Conservation (phyloP, 1,140 invertebrate genomes). For the Drosophila equinoxialis region DNA sequence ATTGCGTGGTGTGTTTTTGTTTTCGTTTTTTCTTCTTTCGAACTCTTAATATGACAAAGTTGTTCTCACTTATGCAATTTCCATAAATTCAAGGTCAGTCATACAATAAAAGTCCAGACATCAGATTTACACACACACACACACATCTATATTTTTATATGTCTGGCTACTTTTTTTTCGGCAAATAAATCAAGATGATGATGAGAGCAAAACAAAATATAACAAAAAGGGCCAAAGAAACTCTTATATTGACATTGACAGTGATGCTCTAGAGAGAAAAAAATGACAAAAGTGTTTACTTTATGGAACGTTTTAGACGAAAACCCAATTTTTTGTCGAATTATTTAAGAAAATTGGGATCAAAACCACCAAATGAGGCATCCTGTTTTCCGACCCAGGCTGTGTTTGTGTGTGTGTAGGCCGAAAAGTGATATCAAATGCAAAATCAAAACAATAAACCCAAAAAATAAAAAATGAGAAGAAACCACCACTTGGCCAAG, state of each 20-base stretch:
- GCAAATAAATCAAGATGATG: conserved; percentile 34
- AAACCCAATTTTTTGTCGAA: background rate
- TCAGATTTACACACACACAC: conserved; percentile 39
- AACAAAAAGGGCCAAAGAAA: background rate
- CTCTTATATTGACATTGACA: conserved; percentile 5
- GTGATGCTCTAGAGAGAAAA: background rate
- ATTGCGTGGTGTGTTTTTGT: conserved; percentile 6
- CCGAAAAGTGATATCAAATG: conserved; percentile 69
- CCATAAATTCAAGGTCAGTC: conserved; percentile 77
- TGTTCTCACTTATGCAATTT: conserved; percentile 77
- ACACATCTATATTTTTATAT: conserved; percentile 1
- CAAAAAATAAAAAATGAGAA: conserved; percentile 41
- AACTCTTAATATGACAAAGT: conserved; percentile 73
- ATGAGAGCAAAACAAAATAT: conserved; percentile 19
- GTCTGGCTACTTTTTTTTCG: conserved; percentile 50
- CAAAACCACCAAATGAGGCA: conserved; percentile 1
- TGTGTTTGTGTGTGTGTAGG: conserved; percentile 26
- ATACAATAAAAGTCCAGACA: conserved; percentile 74
- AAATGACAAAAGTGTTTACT: background rate
- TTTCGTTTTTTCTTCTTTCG: conserved; percentile 25
- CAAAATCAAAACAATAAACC: conserved; percentile 70
- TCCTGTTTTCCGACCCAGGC: background rate
- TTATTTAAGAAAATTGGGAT: too few relatives aligned
- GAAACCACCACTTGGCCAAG: conserved; percentile 19
- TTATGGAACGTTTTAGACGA: background rate